A percentile compares a stretch with the other conserved stretches of the same genome.
These are phyloP conservation scores for Drepana arcuata DNA, from an alignment of 1,140 invertebrate genomes.

Conservation along the genomic window DNA sequence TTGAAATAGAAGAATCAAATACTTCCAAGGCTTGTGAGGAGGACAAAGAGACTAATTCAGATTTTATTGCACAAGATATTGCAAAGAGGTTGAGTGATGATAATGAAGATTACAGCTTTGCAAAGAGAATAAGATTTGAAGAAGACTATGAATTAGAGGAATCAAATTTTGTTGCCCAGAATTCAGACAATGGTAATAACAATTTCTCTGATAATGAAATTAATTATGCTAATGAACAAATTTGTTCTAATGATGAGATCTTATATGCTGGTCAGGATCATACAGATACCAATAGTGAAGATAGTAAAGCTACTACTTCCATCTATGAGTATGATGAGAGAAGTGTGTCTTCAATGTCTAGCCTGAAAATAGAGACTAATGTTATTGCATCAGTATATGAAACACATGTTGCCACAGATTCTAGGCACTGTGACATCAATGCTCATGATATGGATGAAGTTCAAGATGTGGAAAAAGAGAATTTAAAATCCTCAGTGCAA, in stretches of 20 bases:
- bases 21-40: constrained; percentile 47
- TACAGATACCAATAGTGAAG: constrained; percentile 57
- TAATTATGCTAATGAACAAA: constrained; percentile 38
- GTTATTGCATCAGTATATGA: constrained; percentile 33
- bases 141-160: constrained; percentile 42
- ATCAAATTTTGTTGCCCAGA: constrained; percentile 35
- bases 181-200: constrained; percentile 24
- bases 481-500: constrained; percentile 19
- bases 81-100: constrained; percentile 48
- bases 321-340: constrained; percentile 63
- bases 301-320: constrained; percentile 55
- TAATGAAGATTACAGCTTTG: constrained; percentile 38
- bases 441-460: constrained; percentile 16
- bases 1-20: constrained; percentile 55
- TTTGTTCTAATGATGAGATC: constrained; percentile 38
- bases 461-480: constrained; percentile 16
- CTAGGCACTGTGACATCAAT: constrained; percentile 29
- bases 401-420: constrained; percentile 20
- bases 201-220: constrained; percentile 42
- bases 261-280: constrained; percentile 40
- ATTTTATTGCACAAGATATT: constrained; percentile 28
- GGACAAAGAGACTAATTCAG: constrained; percentile 39
- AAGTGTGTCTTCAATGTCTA: constrained; percentile 56
- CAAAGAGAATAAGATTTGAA: constrained; percentile 53
- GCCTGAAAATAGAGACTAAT: constrained; percentile 53